These are phyloP conservation scores for Dryococelus australis DNA, from an alignment of 2,888 invertebrate species.

Conservation along the genomic window DNA sequence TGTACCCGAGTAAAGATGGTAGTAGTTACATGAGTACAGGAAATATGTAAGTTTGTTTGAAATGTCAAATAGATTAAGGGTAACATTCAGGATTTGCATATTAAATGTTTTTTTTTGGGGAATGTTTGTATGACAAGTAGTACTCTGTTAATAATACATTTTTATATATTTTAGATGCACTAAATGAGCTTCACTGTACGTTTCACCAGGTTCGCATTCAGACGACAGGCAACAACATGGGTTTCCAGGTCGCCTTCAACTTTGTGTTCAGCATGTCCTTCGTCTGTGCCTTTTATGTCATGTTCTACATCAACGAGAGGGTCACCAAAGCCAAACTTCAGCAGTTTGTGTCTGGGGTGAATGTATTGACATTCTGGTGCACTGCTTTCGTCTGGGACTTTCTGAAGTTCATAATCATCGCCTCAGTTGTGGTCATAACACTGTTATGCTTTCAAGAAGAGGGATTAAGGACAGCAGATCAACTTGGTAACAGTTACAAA, in stretches of 20 bases:
- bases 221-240: constrained; percentile 56
- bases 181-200: not conserved
- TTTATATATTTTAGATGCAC: no score
- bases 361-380: constrained; percentile 73
- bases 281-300: constrained; percentile 68
- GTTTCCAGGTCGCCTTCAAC: constrained; percentile 69
- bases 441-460: constrained; percentile 71
- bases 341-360: constrained; percentile 76
- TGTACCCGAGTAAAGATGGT: no score
- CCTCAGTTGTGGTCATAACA: constrained; percentile 65
- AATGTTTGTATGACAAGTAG: no score
- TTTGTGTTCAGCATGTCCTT: constrained; percentile 78
- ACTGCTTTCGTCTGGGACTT: constrained; percentile 74
- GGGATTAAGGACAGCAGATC: constrained; percentile 63
- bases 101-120: no score
- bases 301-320: constrained; percentile 72
- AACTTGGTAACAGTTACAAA: constrained; percentile 61
- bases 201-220: not conserved
- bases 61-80: no score
- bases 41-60: no score
- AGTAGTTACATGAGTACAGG: no score
- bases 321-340: constrained; percentile 72
- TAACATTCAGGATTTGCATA: no score
- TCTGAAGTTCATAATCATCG: constrained; percentile 67
- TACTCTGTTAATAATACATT: no score